phyloP scores from a whole-genome alignment of 2,888 invertebrate genomes.

The Monoplex corrugatus region DNA sequence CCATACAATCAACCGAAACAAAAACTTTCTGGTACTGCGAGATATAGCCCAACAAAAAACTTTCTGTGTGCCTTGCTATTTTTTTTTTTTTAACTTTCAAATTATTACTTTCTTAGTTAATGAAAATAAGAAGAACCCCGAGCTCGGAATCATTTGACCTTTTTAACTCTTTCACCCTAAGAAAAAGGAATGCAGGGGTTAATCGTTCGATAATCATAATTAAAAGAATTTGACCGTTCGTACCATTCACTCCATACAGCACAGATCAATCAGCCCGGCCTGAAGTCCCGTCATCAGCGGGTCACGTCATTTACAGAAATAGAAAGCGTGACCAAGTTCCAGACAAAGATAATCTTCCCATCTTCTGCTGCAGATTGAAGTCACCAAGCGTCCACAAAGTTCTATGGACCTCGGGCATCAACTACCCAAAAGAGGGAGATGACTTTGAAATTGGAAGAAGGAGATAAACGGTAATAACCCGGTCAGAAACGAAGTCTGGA shows the following conservation, averaged over 20 bases:
- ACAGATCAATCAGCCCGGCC: too few species aligned
- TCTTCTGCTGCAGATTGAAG: background rate
- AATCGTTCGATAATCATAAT: background rate
- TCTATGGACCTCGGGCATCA: background rate
- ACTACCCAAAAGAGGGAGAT: background rate
- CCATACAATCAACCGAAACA: background rate
- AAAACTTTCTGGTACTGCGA: constrained; percentile 2
- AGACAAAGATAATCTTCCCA: background rate
- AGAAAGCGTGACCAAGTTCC: background rate
- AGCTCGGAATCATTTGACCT: too few species aligned
- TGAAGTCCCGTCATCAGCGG: background rate
- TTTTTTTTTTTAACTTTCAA: too few species aligned
- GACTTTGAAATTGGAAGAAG: background rate
- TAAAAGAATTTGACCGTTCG: background rate
- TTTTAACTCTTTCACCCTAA: background rate
- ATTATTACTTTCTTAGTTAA: background rate
- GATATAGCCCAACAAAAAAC: background rate
- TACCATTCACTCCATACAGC: background rate
- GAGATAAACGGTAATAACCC: background rate
- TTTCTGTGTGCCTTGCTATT: too few species aligned
- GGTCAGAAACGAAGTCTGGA: background rate
- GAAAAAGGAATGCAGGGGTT: background rate
- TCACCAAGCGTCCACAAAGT: background rate
- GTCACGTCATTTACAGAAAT: background rate
- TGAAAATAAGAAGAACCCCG: background rate